A percentile compares a stretch with the other conserved stretches of the same genome.
Conservation (phyloP, 2,797 vertebrate species). For the Acrossocheilus wenchowensis region DNA sequence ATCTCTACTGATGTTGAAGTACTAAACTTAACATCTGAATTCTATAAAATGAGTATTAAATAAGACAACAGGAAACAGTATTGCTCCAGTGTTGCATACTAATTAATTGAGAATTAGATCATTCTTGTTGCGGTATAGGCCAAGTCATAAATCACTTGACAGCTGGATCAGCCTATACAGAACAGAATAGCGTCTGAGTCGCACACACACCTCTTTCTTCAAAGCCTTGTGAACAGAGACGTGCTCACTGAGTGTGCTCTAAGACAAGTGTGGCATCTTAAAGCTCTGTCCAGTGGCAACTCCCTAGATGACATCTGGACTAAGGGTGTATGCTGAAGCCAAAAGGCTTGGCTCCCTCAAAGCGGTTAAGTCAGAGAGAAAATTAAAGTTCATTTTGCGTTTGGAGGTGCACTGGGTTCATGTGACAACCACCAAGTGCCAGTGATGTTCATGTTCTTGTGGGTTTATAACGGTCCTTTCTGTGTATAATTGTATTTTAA, state of each 20-base stretch:
- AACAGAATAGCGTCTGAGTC: slow-evolving; percentile 40
- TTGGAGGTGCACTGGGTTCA: slow-evolving; percentile 51
- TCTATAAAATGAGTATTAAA: background rate
- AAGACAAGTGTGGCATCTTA: slow-evolving; percentile 4
- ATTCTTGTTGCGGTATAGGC: slow-evolving; percentile 59
- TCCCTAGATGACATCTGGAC: slow-evolving; percentile 11
- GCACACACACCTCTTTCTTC: slow-evolving; percentile 8
- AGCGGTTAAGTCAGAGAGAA: slow-evolving; percentile 38
- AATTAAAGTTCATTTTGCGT: slow-evolving; percentile 16
- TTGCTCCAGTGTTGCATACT: slow-evolving; percentile 14
- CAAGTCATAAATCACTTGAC: slow-evolving; percentile 66
- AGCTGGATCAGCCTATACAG: slow-evolving; percentile 59
- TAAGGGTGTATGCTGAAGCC: slow-evolving; percentile 6
- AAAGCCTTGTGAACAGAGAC: background rate
- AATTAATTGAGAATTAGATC: slow-evolving; percentile 45
- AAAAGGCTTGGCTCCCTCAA: slow-evolving; percentile 34
- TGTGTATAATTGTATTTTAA: slow-evolving; percentile 45
- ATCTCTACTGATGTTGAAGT: background rate
- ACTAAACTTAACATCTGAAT: background rate
- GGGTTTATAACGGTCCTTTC: slow-evolving; percentile 13
- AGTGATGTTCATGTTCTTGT: slow-evolving; percentile 32
- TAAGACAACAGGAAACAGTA: background rate
- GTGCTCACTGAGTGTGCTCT: slow-evolving; percentile 1
- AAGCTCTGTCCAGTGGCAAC: slow-evolving; percentile 1
- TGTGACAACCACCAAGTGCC: slow-evolving; percentile 41